Evolutionary conservation across 2,888 invertebrate genomes (phyloP), one percentile per base, ranked within the genome.

Genomic region (Sicus ferrugineus): DNA sequence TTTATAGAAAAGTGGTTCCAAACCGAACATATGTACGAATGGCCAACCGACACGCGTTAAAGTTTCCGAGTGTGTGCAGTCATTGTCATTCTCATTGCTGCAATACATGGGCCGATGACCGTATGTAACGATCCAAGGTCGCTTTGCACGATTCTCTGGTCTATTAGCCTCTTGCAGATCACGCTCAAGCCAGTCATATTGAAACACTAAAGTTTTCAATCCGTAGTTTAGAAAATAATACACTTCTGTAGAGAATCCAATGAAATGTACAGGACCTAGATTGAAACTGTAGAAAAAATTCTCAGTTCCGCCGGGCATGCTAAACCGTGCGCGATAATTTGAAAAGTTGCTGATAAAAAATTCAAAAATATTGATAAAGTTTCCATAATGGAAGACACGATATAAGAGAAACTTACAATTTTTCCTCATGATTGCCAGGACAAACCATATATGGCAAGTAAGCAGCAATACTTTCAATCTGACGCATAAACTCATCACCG

Each of bases 151-250:
- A 82, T 94, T 94, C 83, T 92, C 91, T 0, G 92, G 90, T 73
- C 86, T 85, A 76, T 89, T 93, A 0, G 96, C 95, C 77, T 89
- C 87, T 66, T 87, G 86, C 58, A 98, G 87, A 83, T 97, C 97
- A 30, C 89, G 84, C 74, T 91, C 89, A 1, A 98, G 88, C 97
- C 97, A 98, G 58, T 92, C 88, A 81, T 91, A 96, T 85, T 95
- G 95, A 76, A 91, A 89, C n/a, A 91, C 88, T 34, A 95, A 86
- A 72, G 93, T 90, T 77, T 93, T 91, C 54, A 93, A 82, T 2
- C 98, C 98, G 81, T 95, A 98, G 78, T 95, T 89, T 67, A 94
- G 87, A 85, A 92, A 98, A 86, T 97, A 98, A 86, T 98, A 98
- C 67, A 93, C 92, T 87, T 99, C 98, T 0, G 98, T 97, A 68